These are phyloP conservation scores for Caenorhabditis brenneri DNA, from an alignment of 1,140 invertebrate genomes.

Conservation along the genomic window DNA sequence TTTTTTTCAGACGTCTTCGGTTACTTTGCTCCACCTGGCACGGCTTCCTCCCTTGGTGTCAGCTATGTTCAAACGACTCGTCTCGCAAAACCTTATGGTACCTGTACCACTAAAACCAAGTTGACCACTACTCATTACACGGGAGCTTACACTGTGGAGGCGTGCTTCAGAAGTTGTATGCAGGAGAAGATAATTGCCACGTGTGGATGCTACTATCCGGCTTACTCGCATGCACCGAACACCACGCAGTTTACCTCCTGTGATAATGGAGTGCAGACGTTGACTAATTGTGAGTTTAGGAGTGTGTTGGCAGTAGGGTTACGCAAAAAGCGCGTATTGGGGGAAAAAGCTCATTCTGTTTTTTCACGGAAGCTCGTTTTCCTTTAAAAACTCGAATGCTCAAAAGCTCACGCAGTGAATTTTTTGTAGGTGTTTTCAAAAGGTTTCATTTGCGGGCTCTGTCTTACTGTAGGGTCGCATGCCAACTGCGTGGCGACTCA, in stretches of 20 bases:
- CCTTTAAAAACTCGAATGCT: too few relatives aligned
- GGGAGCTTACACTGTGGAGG: slow-evolving; percentile 52
- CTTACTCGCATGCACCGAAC: slow-evolving; percentile 43
- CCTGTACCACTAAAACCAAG: slow-evolving; percentile 52
- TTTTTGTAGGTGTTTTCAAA: too few relatives aligned
- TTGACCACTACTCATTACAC: slow-evolving; percentile 43
- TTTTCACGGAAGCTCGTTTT: too few relatives aligned
- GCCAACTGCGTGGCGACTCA: too few relatives aligned
- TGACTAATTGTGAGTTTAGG: background rate
- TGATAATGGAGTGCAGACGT: slow-evolving; percentile 20
- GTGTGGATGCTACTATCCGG: slow-evolving; percentile 60
- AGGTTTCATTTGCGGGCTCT: too few relatives aligned
- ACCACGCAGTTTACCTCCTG: slow-evolving; percentile 5
- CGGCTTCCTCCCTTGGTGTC: slow-evolving; percentile 57
- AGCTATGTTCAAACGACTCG: slow-evolving; percentile 54
- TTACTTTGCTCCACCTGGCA: slow-evolving; percentile 58
- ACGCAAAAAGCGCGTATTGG: too few relatives aligned
- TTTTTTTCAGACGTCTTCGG: slow-evolving; percentile 55
- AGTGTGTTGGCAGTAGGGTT: background rate
- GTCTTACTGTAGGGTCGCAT: too few relatives aligned
- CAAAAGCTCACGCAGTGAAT: too few relatives aligned
- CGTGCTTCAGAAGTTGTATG: slow-evolving; percentile 60
- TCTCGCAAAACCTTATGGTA: slow-evolving; percentile 56
- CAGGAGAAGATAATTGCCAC: slow-evolving; percentile 59
- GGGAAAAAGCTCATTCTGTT: too few relatives aligned